A percentile compares a stretch with the other conserved stretches of the same genome.
Conservation (phyloP, 2,797 vertebrate species). For the Sarcoramphus papa region DNA sequence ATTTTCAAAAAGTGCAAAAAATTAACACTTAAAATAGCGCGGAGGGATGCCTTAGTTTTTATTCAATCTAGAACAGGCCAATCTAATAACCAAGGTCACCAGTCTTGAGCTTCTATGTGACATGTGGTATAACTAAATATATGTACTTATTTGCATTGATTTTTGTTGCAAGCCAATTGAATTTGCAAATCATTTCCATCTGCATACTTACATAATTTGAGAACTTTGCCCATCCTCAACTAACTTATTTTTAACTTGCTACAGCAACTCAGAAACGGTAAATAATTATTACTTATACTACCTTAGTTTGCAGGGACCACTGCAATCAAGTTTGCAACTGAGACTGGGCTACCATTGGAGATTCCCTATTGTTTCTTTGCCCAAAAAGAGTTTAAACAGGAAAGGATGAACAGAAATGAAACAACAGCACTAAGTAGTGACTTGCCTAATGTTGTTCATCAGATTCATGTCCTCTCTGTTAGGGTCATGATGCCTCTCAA, state of each 20-base stretch:
- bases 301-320: not conserved
- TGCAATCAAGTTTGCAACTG: not conserved
- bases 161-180: constrained; percentile 9
- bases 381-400: not conserved
- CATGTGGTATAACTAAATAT: constrained; percentile 20
- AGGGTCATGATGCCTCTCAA: not conserved
- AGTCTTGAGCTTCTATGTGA: not conserved
- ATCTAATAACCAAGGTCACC: not conserved
- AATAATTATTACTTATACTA: not conserved
- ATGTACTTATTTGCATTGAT: constrained; percentile 12
- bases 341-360: not conserved
- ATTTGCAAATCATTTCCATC: constrained; percentile 40
- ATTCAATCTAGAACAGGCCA: not conserved
- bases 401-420: not conserved
- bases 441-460: not conserved
- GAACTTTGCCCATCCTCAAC: not conserved
- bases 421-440: not conserved
- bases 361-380: not conserved
- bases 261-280: not conserved
- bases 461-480: not conserved
- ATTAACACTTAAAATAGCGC: not conserved
- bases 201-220: constrained; percentile 29
- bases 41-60: not conserved
- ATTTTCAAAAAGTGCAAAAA: not conserved
- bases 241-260: constrained; percentile 8